Conservation (phyloP, 2,888 invertebrate species). For the Dexiosoma caninum region DNA sequence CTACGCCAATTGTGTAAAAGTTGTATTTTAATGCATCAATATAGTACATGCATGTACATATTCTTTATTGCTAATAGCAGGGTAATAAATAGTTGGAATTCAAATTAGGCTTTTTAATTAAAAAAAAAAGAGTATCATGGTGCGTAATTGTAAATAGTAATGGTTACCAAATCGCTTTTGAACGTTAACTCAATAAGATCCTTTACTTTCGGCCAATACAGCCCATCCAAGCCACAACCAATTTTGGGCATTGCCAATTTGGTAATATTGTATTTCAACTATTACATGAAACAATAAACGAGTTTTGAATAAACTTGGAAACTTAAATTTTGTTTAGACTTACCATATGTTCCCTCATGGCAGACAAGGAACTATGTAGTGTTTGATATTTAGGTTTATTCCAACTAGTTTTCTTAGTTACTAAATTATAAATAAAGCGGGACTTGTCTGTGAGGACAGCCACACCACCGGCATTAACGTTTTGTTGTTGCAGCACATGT, state of each 20-base stretch:
- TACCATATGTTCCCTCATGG: slow-evolving; percentile 76
- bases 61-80: background rate
- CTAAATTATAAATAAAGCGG: slow-evolving; percentile 80
- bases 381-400: slow-evolving; percentile 79
- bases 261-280: slow-evolving; percentile 78
- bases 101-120: background rate
- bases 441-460: slow-evolving; percentile 76
- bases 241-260: slow-evolving; percentile 82
- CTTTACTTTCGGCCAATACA: slow-evolving; percentile 81
- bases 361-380: slow-evolving; percentile 76
- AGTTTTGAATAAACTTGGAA: background rate
- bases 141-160: slow-evolving; percentile 79
- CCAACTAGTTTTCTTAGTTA: slow-evolving; percentile 80
- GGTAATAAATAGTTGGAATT: background rate
- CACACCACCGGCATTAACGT: slow-evolving; percentile 77
- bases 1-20: slow-evolving; percentile 65
- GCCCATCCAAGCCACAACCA: slow-evolving; percentile 83
- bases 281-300: slow-evolving; percentile 39
- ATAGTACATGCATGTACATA: background rate
- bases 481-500: slow-evolving; percentile 69
- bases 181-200: slow-evolving; percentile 80
- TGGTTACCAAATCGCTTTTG: slow-evolving; percentile 75
- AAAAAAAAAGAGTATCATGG: slow-evolving; percentile 6
- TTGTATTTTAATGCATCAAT: too few species aligned
- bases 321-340: slow-evolving; percentile 2